Percentiles rank a stretch among this genome's conserved stretches.
phyloP scores from a whole-genome alignment of 2,113 vertebrate species.

The Neodon shergylaensis region DNA sequence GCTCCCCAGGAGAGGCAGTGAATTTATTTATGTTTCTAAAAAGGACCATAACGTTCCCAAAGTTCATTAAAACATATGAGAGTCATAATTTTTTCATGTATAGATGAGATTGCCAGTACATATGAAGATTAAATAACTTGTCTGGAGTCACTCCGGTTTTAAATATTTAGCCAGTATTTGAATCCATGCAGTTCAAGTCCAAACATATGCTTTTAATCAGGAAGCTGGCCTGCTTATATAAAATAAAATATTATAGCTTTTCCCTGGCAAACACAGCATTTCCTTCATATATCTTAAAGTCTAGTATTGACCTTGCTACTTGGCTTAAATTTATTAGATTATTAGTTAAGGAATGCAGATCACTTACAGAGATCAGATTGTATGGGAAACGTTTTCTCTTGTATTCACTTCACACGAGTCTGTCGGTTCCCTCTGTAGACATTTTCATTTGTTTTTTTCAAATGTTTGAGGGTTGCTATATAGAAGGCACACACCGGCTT shows the following conservation, averaged over 20 bases:
- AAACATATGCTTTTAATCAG: constrained; percentile 19
- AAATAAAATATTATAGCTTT: constrained; percentile 36
- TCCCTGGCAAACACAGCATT: background rate
- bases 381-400: background rate
- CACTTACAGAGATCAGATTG: background rate
- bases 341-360: constrained; percentile 16
- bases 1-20: constrained; percentile 24
- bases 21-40: constrained; percentile 50
- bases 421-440: background rate
- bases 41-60: background rate
- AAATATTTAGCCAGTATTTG: constrained; percentile 7
- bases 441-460: background rate
- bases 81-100: background rate
- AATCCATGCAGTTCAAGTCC: constrained; percentile 2
- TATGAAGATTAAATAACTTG: constrained; percentile 21
- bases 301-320: background rate
- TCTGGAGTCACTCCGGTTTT: background rate
- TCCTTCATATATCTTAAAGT: constrained; percentile 27
- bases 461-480: background rate
- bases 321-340: background rate
- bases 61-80: background rate
- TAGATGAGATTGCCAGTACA: constrained; percentile 1
- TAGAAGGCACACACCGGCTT: background rate
- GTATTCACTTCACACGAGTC: background rate
- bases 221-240: background rate